A percentile compares a stretch with the other conserved stretches of the same genome.
phyloP scores from a whole-genome alignment of 2,888 invertebrate species.

The Andrena flavipes region DNA sequence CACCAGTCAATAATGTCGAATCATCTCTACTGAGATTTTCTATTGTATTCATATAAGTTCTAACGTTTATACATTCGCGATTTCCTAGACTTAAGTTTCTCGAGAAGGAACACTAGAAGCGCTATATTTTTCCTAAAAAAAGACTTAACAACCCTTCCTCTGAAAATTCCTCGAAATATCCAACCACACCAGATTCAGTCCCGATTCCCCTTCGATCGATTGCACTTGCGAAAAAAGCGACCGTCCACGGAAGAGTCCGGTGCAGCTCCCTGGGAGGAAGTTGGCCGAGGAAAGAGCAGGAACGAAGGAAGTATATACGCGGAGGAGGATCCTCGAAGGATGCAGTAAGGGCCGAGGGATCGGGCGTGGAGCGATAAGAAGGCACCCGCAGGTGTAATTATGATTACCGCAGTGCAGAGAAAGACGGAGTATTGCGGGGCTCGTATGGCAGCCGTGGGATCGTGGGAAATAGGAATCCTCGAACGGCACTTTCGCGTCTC shows the following conservation, averaged over 20 bases:
- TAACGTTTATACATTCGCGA: no score
- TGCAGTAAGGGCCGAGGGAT: constrained; percentile 56
- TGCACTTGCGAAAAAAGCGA: background rate
- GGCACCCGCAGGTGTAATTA: constrained; percentile 83
- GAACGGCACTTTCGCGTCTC: constrained; percentile 82
- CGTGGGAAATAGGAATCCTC: constrained; percentile 83
- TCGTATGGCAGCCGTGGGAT: constrained; percentile 83
- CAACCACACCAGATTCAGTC: no score
- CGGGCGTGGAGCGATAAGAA: constrained; percentile 78
- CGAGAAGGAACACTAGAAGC: no score
- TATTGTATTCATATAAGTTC: no score
- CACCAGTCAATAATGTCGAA: no score
- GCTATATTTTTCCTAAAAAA: no score
- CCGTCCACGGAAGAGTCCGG: background rate
- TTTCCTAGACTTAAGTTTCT: no score
- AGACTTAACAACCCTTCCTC: no score
- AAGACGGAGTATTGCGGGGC: constrained; percentile 80
- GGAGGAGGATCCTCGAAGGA: constrained; percentile 62
- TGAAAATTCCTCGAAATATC: no score
- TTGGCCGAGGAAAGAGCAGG: background rate
- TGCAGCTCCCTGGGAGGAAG: background rate
- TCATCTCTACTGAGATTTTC: no score
- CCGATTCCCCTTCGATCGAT: no score
- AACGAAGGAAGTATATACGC: constrained; percentile 2
- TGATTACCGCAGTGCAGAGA: constrained; percentile 82